Percentiles rank a stretch among this genome's conserved stretches.
These are phyloP conservation scores for Ariopsis seemanni DNA, from an alignment of 2,113 vertebrate species.

Conservation along the genomic window DNA sequence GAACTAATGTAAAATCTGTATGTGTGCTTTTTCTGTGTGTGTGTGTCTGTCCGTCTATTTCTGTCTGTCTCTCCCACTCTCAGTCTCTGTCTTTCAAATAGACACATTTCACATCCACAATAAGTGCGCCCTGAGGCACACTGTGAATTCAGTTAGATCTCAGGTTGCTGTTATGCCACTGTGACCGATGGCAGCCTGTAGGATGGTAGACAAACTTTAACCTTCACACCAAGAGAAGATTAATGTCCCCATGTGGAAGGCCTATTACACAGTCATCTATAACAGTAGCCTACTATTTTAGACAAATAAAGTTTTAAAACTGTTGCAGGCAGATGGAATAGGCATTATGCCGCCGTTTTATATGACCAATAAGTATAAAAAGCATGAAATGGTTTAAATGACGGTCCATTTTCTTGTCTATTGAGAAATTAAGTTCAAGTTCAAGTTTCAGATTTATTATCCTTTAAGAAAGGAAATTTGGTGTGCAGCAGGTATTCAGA, in stretches of 20 bases:
- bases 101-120: constrained; percentile 53
- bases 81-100: neutral
- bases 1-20: constrained; percentile 33
- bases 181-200: constrained; percentile 31
- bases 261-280: constrained; percentile 56
- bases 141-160: constrained; percentile 33
- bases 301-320: constrained; percentile 54
- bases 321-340: constrained; percentile 45
- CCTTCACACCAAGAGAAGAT: constrained; percentile 65
- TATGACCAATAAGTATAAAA: neutral
- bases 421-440: neutral
- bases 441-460: too few species aligned
- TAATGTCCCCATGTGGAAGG: constrained; percentile 53
- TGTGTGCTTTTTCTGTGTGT: neutral
- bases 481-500: too few species aligned
- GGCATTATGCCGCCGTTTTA: constrained; percentile 56
- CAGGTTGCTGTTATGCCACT: neutral
- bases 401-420: neutral
- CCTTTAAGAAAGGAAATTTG: too few species aligned
- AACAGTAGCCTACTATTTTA: constrained; percentile 27
- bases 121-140: constrained; percentile 28
- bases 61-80: neutral
- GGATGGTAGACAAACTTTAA: constrained; percentile 53
- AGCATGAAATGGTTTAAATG: neutral
- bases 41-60: neutral